Base-by-base conservation (phyloP, 53 echinoderm and acorn worm species). In the Paelopatides confundens region DNA sequence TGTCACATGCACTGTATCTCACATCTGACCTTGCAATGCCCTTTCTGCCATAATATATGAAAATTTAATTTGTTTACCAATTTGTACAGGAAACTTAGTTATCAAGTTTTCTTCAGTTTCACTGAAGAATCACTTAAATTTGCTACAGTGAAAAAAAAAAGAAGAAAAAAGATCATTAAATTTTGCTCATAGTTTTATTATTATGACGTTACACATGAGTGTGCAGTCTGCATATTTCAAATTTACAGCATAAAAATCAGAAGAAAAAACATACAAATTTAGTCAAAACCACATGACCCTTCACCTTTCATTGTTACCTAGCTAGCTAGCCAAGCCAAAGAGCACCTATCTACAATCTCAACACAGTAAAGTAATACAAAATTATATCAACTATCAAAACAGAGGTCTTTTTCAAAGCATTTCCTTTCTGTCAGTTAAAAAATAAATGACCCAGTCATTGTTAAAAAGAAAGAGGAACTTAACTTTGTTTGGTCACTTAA, bases 191-290 rank as follows among this genome's bases (percentile, higher is more conserved):
- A 30, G 5, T 18, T 14, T 74, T 74, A 39, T 74, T 40, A 39
- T 74, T 28, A 74, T 74, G 74, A 74, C 23, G 23, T 74, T 39
- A 15, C 38, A 40, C 74, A 74, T 40, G 24, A 39, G 74, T 74
- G 69, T 69, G 74, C 74, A 74, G 74, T 74, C 74, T n/a, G 74
- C 74, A 74, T 74, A 27, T 74, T 74, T 74, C 74, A 39, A 39
- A 74, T 74, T 74, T 74, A 74, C 74, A 74, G 74, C 74, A 74
- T 74, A 74, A 74, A 74, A n/a, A 39, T 58, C 58, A 58, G 58
- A 74, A 74, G 46, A 74, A 46, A 1, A 35, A n/a, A 39, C 46
- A 74, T 74, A 74, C 74, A 74, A 74, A 58, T 58, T 58, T 74
- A 10, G 74, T 74, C 74, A 74, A 27, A 74, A 46, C 24, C 74